A percentile compares a stretch with the other conserved stretches of the same genome.
Conservation (phyloP, 2,113 vertebrate genomes). For the Vireo altiloquus region DNA sequence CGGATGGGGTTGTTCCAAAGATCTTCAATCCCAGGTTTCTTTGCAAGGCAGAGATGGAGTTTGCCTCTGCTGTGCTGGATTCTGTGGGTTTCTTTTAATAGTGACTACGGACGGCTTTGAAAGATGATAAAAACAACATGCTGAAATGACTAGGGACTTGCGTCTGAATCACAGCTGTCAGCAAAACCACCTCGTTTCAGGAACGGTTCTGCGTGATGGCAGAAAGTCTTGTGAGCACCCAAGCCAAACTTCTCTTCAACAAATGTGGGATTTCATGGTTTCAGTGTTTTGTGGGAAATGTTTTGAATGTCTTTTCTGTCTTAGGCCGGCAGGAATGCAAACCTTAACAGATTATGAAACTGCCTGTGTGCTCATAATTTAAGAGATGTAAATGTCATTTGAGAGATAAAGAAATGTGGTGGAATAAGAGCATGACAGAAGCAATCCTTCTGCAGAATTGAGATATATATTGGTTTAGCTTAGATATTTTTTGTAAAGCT, state of each 20-base stretch:
- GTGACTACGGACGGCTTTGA: background rate
- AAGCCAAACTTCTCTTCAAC: background rate
- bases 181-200: background rate
- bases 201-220: background rate
- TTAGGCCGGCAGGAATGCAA: background rate
- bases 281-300: background rate
- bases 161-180: background rate
- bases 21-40: background rate
- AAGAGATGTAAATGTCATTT: background rate
- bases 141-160: background rate
- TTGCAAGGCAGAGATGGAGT: background rate
- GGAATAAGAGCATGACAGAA: background rate
- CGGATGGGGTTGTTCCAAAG: fast-evolving
- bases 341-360: background rate
- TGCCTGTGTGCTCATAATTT: background rate
- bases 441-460: background rate
- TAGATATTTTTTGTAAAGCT: background rate
- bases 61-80: background rate
- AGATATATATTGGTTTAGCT: background rate
- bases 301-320: background rate
- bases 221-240: background rate
- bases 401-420: background rate
- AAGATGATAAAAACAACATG: background rate
- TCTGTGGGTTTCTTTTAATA: constrained; percentile 32
- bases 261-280: background rate